These are phyloP conservation scores for Bovichtus variegatus DNA, from an alignment of 2,797 vertebrate genomes.

Conservation along the genomic window DNA sequence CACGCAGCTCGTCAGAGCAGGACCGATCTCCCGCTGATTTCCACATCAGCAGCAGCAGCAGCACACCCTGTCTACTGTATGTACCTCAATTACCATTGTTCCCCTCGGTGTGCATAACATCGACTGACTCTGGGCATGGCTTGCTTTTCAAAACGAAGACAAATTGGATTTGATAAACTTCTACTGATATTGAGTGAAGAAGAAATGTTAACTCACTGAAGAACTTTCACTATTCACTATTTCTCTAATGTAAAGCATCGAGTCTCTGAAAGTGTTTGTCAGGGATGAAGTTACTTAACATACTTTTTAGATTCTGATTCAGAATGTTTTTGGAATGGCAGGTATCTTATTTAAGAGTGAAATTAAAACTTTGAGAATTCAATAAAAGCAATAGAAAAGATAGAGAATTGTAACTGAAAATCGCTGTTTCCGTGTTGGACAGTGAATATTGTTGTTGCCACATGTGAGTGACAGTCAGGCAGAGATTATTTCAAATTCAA, in stretches of 20 bases:
- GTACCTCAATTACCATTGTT: slow-evolving; percentile 34
- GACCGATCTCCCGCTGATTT: slow-evolving; percentile 45
- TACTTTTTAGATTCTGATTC: background rate
- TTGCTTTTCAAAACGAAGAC: slow-evolving; percentile 6
- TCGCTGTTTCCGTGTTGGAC: slow-evolving; percentile 14
- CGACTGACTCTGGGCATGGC: slow-evolving; percentile 2
- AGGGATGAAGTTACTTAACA: background rate
- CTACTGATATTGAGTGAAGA: background rate
- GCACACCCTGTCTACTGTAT: slow-evolving; percentile 24
- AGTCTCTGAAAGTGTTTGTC: background rate
- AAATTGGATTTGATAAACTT: background rate
- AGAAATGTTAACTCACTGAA: too few relatives aligned
- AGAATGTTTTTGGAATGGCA: slow-evolving; percentile 1
- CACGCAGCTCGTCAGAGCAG: slow-evolving; percentile 28
- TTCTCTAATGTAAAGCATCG: slow-evolving; percentile 3
- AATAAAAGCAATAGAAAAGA: slow-evolving; percentile 18
- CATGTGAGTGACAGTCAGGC: slow-evolving; percentile 57
- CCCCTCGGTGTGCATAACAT: background rate
- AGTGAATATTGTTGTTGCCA: slow-evolving; percentile 28
- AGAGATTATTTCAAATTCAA: slow-evolving; percentile 61
- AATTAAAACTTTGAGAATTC: slow-evolving; percentile 40
- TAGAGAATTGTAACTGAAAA: background rate
- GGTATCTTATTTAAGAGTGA: slow-evolving; percentile 24
- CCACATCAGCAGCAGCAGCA: slow-evolving; percentile 40
- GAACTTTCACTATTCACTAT: too few relatives aligned